These are phyloP conservation scores for Lithophane leautieri DNA, from an alignment of 2,888 invertebrate genomes.

Conservation along the genomic window DNA sequence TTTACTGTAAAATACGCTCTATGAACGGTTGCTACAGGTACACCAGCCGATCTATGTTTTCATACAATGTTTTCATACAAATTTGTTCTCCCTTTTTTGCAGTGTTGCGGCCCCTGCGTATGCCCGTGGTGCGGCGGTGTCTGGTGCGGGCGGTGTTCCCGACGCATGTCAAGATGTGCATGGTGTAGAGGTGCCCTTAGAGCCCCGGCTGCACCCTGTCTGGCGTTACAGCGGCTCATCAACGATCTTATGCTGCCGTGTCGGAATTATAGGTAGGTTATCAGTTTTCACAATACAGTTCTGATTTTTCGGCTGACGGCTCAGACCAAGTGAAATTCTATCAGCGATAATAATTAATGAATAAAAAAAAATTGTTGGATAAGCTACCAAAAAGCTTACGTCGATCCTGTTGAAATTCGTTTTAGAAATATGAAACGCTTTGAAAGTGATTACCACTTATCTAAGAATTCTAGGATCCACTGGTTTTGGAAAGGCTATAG, in stretches of 20 bases:
- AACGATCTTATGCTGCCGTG: constrained; percentile 87
- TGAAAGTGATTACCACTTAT: not conserved
- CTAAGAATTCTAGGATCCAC: no score
- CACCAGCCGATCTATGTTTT: not conserved
- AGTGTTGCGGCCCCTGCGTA: constrained; percentile 87
- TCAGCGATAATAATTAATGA: not conserved
- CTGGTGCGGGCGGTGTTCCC: constrained; percentile 85
- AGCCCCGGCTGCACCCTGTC: constrained; percentile 82
- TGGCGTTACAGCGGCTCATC: constrained; percentile 84
- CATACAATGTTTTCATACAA: not conserved
- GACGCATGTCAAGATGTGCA: constrained; percentile 84
- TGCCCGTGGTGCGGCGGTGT: constrained; percentile 88
- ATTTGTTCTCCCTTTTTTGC: constrained; percentile 42
- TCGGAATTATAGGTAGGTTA: constrained; percentile 84
- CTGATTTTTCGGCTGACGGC: not conserved
- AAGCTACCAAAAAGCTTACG: not conserved
- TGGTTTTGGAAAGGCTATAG: not conserved
- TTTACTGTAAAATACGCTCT: not conserved
- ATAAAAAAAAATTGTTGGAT: not conserved
- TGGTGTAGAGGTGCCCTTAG: constrained; percentile 85
- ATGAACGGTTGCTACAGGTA: not conserved
- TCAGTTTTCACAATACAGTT: not conserved
- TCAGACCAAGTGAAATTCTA: not conserved
- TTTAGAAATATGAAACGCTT: no score
- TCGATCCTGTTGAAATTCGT: not conserved